Conservation (phyloP, 2,113 vertebrate species). For the Neopipo cinnamomea region DNA sequence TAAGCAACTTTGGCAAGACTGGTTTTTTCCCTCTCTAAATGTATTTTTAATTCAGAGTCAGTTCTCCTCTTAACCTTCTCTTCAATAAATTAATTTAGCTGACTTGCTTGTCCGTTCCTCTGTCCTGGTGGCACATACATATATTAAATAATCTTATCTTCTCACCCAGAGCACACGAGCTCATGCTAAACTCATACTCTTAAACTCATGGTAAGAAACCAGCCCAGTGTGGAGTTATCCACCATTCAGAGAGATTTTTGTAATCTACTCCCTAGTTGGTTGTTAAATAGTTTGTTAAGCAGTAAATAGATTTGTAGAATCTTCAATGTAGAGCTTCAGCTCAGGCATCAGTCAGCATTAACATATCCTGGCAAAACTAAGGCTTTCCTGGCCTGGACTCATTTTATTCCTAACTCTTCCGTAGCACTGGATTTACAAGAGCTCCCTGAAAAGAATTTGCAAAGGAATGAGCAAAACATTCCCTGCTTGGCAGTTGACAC, state of each 20-base stretch:
- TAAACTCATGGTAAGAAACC: background rate
- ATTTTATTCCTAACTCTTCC: background rate
- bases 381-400: background rate
- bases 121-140: background rate
- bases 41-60: background rate
- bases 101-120: background rate
- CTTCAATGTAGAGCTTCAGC: background rate
- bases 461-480: background rate
- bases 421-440: background rate
- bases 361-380: background rate
- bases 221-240: background rate
- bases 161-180: background rate
- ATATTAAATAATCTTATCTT: background rate
- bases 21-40: background rate
- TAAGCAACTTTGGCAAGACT: background rate
- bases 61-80: background rate
- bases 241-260: background rate
- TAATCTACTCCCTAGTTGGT: background rate
- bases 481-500: background rate
- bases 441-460: background rate
- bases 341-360: background rate
- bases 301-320: conserved; percentile 25
- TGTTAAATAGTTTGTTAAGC: conserved; percentile 20
- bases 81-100: background rate
- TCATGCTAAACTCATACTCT: background rate